Percentiles rank a stretch among this genome's conserved stretches.
Conservation (phyloP, 2,888 invertebrate genomes). For the Plagodis pulveraria region DNA sequence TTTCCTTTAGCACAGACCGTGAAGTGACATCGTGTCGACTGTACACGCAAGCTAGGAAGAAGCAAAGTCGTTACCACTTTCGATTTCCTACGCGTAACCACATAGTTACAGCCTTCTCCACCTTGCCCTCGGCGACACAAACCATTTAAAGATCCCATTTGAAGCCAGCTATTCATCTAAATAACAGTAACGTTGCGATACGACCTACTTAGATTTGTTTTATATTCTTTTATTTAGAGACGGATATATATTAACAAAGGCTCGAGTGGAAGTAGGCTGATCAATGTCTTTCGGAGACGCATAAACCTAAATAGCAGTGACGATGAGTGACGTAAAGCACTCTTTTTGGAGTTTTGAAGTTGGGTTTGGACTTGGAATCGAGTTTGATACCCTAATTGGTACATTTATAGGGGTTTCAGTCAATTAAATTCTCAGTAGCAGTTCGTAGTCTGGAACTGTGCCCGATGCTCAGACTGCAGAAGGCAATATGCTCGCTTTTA, state of each 20-base stretch:
- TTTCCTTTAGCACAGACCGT: conserved; percentile 41
- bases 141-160: conserved; percentile 25
- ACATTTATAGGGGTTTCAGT: too few relatives aligned
- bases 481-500: too few relatives aligned
- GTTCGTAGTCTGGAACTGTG: too few relatives aligned
- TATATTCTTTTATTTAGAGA: conserved; percentile 21
- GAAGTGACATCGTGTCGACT: conserved; percentile 38
- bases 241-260: conserved; percentile 20
- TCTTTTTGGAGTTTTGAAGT: too few relatives aligned
- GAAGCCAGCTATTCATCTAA: conserved; percentile 16
- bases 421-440: too few relatives aligned
- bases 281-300: conserved; percentile 23
- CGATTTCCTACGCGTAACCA: conserved; percentile 56
- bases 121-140: conserved; percentile 36
- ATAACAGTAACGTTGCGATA: conserved; percentile 23
- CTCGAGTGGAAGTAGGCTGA: conserved; percentile 19
- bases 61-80: conserved; percentile 57
- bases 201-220: conserved; percentile 27
- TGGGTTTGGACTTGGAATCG: too few relatives aligned
- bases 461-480: too few relatives aligned
- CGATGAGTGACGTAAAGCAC: background rate
- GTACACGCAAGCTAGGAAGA: conserved; percentile 51
- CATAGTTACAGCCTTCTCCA: conserved; percentile 22
- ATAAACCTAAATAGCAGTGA: conserved; percentile 17
- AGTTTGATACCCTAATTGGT: too few relatives aligned